Evolutionary conservation across 2,888 invertebrate species (phyloP), one percentile per base, ranked within the genome.

Genomic region (Linnaemya vulpina): DNA sequence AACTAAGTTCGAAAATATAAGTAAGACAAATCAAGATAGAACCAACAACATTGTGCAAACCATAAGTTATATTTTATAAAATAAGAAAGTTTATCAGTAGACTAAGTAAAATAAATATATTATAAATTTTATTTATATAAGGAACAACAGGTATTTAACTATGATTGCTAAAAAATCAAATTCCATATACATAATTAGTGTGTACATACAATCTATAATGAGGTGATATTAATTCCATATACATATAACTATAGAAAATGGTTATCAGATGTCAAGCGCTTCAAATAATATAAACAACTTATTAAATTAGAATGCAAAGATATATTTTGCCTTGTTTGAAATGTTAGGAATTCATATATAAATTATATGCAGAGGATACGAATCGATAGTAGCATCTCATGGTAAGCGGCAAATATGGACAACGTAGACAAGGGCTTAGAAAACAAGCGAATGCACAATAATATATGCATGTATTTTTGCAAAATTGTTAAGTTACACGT

Each of bases 51-150:
- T 71, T 84, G 65, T 76, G 46, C 55, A 77, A 73, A 74, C 74
- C 73, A 68, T 49, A 84, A 85, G 77, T 53, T 85, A 80, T 85
- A 82, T 79, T 85, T 82, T 85, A 25, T 79, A 82, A 70, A 65
- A 71, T 55, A 78, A 75, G 20, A 71, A 79, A 51, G 25, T 80
- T 74, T 71, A 51, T 13, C 40, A 68, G 49, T 68, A 83, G 78
- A 60, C 82, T 85, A 85, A 85, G 70, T 79, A 70, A 75, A 73
- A n/a, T n/a, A 65, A 62, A 77, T 53, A 70, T 60, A 62, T 40
- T 22, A 77, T 30, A 65, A 62, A 75, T 75, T 78, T 71, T 60
- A 60, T 46, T 65, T 40, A 65, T 62, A 78, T 40, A 51, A 60
- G 49, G 49, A 51, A 43, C 53, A 62, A 75, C 85, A 85, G 85